Evolutionary conservation across 2,888 invertebrate species (phyloP), one percentile per base, ranked within the genome.

Genomic region (Chloromyia formosa): DNA sequence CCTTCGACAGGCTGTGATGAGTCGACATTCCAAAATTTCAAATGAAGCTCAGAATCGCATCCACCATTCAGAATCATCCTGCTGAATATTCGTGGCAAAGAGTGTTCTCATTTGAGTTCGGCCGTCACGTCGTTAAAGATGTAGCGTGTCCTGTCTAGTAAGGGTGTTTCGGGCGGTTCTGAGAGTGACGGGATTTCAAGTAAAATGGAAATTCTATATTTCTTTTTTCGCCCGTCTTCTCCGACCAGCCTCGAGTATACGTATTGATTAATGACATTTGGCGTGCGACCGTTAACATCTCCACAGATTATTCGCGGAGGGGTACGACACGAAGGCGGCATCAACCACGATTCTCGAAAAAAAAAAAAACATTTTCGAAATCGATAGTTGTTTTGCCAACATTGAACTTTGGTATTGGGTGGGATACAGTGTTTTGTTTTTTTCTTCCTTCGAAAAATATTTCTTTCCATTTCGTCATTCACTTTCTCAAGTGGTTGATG

Each of bases 191-290:
- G 74, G 73, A 66, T 74, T 74, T 72, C 56, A 76, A 73, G 76
- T 49, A 45, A 66, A 61, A 74, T 74, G 74, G 73, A 71, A 75
- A 73, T 62, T 56, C 62, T 74, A 27, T 61, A 14, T 61, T 54
- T 54, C 16, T n/a, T n/a, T n/a, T n/a, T n/a, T n/a, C n/a, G n/a
- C n/a, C n/a, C 54, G 16, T 22, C 45, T 49, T 20, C 53, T 72
- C 53, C 74, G 60, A 64, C 58, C 45, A 58, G 68, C 49, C 53
- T 74, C 60, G n/a, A n/a, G n/a, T n/a, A n/a, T n/a, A 45, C 49
- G 74, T 76, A 76, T 76, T 76, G 76, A 76, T 76, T 76, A 76
- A 76, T 76, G 76, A 66, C 72, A 73, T 76, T 76, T 72, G 64
- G 74, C 54, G 74, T 66, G 72, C 72, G 72, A n/a, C 74, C 74